These are phyloP conservation scores for Osmerus mordax DNA, from an alignment of 2,113 vertebrate genomes.

Conservation along the genomic window DNA sequence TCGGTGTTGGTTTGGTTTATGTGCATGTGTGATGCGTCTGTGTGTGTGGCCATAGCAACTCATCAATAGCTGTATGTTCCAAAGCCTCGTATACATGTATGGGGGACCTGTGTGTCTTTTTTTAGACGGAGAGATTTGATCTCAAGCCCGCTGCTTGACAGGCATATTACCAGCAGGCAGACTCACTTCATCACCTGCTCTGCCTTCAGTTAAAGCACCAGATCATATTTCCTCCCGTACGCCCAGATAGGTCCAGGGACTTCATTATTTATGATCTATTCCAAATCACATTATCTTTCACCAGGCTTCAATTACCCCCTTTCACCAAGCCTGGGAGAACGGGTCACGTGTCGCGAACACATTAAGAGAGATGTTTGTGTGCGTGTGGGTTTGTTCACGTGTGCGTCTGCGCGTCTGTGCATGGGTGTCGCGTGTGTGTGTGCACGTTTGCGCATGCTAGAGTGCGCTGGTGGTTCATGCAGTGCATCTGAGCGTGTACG, in stretches of 20 bases:
- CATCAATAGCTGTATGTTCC: constrained; percentile 9
- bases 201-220: constrained; percentile 66
- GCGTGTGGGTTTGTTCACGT: background rate
- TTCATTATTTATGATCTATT: constrained; percentile 74
- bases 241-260: constrained; percentile 58
- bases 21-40: constrained; percentile 8
- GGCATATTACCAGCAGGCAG: constrained; percentile 58
- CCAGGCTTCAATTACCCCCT: constrained; percentile 68
- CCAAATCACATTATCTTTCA: constrained; percentile 74
- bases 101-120: too few relatives aligned
- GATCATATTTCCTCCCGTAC: constrained; percentile 71
- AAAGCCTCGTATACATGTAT: too few relatives aligned
- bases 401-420: background rate
- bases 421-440: background rate
- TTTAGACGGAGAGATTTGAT: too few relatives aligned
- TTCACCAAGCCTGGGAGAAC: constrained; percentile 59
- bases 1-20: background rate
- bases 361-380: background rate
- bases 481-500: background rate
- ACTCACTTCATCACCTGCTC: constrained; percentile 62
- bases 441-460: background rate
- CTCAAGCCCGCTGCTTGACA: constrained; percentile 40
- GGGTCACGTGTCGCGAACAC: constrained; percentile 47
- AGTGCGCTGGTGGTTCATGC: background rate
- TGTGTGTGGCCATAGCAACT: constrained; percentile 22